Evolutionary conservation across 2,888 invertebrate genomes (phyloP).

Genomic region (Drosophila quinaria): DNA sequence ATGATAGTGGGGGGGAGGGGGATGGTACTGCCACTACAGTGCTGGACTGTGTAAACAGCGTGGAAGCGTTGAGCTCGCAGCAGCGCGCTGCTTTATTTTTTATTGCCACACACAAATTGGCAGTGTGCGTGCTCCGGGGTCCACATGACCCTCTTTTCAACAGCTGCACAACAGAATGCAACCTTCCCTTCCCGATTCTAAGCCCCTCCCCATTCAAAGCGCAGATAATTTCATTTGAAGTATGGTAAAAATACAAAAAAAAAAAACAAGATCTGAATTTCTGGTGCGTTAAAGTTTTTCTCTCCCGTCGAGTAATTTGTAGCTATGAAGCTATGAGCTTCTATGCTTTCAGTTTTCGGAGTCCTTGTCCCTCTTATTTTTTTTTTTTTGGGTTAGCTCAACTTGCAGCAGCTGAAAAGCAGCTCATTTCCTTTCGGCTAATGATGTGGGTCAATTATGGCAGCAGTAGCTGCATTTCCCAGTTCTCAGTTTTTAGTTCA

Average conservation of each 20-base stretch:
- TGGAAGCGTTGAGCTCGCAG: constrained; percentile 48
- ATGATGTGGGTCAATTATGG: constrained; percentile 81
- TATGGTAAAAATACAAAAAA: constrained; percentile 72
- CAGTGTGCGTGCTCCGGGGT: constrained; percentile 74
- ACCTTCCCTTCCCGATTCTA: neutral
- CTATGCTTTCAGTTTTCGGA: constrained; percentile 32
- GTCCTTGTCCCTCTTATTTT: constrained; percentile 48
- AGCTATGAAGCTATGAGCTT: constrained; percentile 43
- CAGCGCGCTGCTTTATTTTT: constrained; percentile 63
- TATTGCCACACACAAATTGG: constrained; percentile 73
- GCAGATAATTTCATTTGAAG: constrained; percentile 80
- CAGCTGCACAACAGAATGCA: constrained; percentile 74
- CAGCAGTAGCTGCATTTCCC: constrained; percentile 45
- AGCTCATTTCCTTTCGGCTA: constrained; percentile 80
- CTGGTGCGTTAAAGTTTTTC: constrained; percentile 71
- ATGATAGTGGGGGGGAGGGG: neutral
- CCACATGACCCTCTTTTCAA: constrained; percentile 74
- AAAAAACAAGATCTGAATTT: constrained; percentile 40
- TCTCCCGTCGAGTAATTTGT: constrained; percentile 74
- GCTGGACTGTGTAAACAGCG: constrained; percentile 73
- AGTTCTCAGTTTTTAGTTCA: constrained; percentile 29
- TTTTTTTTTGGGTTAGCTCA: constrained; percentile 39
- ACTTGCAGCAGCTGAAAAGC: constrained; percentile 67
- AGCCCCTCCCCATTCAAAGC: constrained; percentile 47
- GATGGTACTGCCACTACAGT: constrained; percentile 23